phyloP scores from a whole-genome alignment of 2,113 vertebrate species.

The Lepus timidus region DNA sequence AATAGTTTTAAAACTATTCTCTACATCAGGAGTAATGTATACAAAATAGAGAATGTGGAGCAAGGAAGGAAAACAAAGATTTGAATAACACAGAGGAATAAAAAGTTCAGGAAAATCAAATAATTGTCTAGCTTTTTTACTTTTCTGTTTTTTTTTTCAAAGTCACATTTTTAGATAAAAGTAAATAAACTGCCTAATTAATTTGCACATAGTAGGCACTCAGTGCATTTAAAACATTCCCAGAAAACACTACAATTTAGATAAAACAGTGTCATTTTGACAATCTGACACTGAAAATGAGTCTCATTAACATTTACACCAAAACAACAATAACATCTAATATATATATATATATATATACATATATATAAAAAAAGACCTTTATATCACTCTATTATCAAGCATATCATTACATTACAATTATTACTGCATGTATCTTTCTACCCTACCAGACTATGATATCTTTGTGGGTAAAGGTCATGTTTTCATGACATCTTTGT shows the following conservation, averaged over 20 bases:
- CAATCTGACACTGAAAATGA: not conserved
- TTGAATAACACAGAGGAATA: not conserved
- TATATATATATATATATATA: not conserved
- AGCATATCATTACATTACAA: not conserved
- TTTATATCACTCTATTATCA: too few species aligned
- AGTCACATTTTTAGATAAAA: not conserved
- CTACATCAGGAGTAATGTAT: not conserved
- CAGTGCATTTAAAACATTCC: constrained; percentile 26
- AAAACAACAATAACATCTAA: not conserved
- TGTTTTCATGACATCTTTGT: constrained; percentile 34
- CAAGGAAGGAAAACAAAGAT: not conserved
- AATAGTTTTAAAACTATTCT: not conserved
- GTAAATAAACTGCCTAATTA: not conserved
- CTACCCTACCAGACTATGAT: not conserved
- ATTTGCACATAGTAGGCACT: not conserved
- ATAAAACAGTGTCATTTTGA: constrained; percentile 34
- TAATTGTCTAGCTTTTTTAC: not conserved
- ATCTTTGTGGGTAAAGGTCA: not conserved
- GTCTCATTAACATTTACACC: constrained; percentile 35
- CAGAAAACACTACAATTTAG: not conserved
- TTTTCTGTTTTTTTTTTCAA: not conserved
- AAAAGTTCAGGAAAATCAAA: not conserved
- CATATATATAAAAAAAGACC: not conserved
- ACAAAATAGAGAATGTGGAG: not conserved
- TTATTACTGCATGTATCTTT: not conserved